phyloP scores from a whole-genome alignment of 2,797 vertebrate species.

The Neosilurus mollespiculum region DNA sequence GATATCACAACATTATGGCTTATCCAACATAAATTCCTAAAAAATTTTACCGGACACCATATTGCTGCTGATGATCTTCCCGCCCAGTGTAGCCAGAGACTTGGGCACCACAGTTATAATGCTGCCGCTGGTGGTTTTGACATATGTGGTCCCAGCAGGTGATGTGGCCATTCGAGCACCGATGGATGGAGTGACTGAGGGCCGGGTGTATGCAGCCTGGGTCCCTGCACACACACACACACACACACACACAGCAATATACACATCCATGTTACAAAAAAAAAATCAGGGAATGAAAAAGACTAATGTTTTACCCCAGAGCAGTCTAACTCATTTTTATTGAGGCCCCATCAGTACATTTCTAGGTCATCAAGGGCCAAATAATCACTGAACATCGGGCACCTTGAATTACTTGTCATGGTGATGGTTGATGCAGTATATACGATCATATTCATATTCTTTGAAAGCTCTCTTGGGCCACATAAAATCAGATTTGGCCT shows the following conservation, averaged over 20 bases:
- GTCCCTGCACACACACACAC: slow-evolving; percentile 71
- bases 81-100: slow-evolving; percentile 91
- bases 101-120: slow-evolving; percentile 99
- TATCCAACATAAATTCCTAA: not conserved
- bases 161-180: slow-evolving; percentile 86
- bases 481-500: no score
- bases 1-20: not conserved
- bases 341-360: no score
- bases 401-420: no score
- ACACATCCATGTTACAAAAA: not conserved
- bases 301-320: not conserved
- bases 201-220: slow-evolving; percentile 88
- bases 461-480: no score
- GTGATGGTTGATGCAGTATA: no score
- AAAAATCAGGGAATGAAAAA: not conserved
- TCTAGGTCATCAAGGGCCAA: no score
- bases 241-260: not conserved
- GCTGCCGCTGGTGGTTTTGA: slow-evolving; percentile 97
- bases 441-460: no score
- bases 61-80: slow-evolving; percentile 97
- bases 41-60: slow-evolving; percentile 86
- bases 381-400: no score
- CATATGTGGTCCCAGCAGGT: slow-evolving; percentile 87
- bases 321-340: no score
- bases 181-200: slow-evolving; percentile 84